phyloP scores from a whole-genome alignment of 2,888 invertebrate species.

The Mechanitis messenoides region DNA sequence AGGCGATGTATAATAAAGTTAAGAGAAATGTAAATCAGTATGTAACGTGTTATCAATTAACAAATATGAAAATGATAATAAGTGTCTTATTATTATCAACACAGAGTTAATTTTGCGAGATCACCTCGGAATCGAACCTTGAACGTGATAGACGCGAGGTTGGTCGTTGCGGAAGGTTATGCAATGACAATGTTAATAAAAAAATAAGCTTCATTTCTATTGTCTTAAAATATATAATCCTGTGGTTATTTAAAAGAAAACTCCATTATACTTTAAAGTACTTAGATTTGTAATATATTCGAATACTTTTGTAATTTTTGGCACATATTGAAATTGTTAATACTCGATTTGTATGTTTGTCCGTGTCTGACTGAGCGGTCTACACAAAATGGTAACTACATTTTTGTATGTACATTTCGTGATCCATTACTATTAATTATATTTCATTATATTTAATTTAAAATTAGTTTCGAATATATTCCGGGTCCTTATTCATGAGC shows the following conservation, averaged over 20 bases:
- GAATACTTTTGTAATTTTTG: no score
- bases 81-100: background rate
- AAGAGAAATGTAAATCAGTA: background rate
- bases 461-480: no score
- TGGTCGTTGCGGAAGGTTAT: constrained; percentile 56
- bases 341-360: no score
- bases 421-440: no score
- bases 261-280: background rate
- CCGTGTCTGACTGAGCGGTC: no score
- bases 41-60: background rate
- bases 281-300: no score
- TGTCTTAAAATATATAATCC: constrained; percentile 4
- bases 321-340: no score
- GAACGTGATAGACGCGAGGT: constrained; percentile 66
- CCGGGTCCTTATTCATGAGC: no score
- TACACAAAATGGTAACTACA: no score
- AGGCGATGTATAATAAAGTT: background rate
- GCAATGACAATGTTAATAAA: constrained; percentile 26
- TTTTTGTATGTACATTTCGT: no score
- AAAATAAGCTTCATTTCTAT: constrained; percentile 8
- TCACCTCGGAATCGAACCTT: constrained; percentile 51
- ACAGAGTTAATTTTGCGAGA: constrained; percentile 19
- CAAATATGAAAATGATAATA: background rate
- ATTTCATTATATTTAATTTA: no score
- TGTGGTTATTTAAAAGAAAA: background rate